Base-by-base conservation (phyloP, 2,797 vertebrate genomes). In the Chaunax sp. region DNA sequence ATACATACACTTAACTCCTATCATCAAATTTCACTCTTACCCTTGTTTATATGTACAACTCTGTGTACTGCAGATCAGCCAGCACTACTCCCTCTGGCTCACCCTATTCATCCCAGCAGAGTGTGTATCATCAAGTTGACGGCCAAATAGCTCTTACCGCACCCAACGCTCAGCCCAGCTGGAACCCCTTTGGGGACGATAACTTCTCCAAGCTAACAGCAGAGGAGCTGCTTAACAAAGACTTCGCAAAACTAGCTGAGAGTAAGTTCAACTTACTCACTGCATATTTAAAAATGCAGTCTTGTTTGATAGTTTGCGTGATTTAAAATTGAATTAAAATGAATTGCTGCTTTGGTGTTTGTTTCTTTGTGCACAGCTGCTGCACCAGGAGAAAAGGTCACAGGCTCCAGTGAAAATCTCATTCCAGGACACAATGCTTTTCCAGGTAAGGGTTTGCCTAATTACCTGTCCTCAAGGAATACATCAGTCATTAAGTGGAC, bases 191-290 rank as follows among this genome's bases (percentile, higher is more conserved):
- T 11, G 98, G 97, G 0, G 96, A 99, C 0, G 98, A 99, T 86
- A 99, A 99, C 85, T 99, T 99, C 91, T 97, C 98, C 76, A 99
- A 97, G 87, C 95, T 99, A 20, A 99, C 97, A 2, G 97, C 97
- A 0, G 97, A 99, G 87, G 97, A 99, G 87, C 94, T 99, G 57
- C 95, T 99, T 2, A 99, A 99, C 92, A 99, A 98, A 90, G 98
- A 99, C 87, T 99, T 99, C 87, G 96, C 96, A 35, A 99, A 97
- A 86, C 90, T 98, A 2, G 91, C 93, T 10, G 97, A 99, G 13
- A 93, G 98, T 99, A 81, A 77, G 90, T 66, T 50, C 35, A 4
- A 0, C 11, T 4, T 44, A 3, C 46, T 19, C 18, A 15, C 15
- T 43, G n/a, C 11, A 16, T 37, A 37, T 6, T 41, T 22, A 2